A percentile compares a stretch with the other conserved stretches of the same genome.
Conservation (phyloP, 35 echinoderm and acorn worm species). For the Amphiura filiformis region DNA sequence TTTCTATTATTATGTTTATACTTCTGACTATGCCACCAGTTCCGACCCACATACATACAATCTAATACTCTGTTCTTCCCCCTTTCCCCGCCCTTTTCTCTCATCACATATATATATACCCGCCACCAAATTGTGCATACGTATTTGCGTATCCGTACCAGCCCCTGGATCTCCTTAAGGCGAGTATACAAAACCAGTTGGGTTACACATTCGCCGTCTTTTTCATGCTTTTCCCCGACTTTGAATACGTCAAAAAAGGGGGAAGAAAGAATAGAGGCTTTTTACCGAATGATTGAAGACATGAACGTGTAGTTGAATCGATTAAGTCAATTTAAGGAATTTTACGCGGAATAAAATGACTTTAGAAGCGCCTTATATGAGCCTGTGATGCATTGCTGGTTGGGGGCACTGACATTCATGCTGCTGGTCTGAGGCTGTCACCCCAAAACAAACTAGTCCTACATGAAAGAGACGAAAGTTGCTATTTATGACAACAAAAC, state of each 20-base stretch:
- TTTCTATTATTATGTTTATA: not conserved
- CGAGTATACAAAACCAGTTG: not conserved
- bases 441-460: not conserved
- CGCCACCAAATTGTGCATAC: not conserved
- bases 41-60: not conserved
- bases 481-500: not conserved
- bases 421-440: not conserved
- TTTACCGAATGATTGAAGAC: conserved; percentile 3
- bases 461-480: not conserved
- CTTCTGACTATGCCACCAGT: not conserved
- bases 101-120: not conserved
- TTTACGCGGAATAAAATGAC: not conserved
- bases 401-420: not conserved
- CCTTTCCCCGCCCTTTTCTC: too few species aligned
- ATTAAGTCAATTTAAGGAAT: not conserved
- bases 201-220: not conserved
- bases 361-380: not conserved
- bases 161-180: not conserved
- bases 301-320: not conserved
- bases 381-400: not conserved
- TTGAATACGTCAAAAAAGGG: not conserved
- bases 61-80: too few species aligned
- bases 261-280: not conserved
- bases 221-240: not conserved
- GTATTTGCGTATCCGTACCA: not conserved